phyloP scores from a whole-genome alignment of 1,140 invertebrate species.

The Tachypleus tridentatus region DNA sequence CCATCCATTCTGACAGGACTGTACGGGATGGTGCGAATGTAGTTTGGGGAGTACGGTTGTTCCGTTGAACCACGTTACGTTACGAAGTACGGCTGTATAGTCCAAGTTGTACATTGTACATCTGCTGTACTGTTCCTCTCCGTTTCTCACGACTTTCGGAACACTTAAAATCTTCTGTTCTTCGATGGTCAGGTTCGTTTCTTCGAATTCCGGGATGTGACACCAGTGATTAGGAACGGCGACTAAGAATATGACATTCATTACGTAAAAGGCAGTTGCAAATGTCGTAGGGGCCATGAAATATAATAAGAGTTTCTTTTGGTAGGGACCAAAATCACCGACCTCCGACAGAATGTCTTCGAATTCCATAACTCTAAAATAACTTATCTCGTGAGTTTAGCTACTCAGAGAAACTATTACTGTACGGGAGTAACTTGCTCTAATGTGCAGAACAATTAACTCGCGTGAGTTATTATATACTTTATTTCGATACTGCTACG shows the following conservation, averaged over 20 bases:
- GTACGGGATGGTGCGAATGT: not conserved
- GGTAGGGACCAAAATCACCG: slow-evolving; percentile 46
- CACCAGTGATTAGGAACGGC: slow-evolving; percentile 45
- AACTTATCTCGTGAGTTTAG: too few species aligned
- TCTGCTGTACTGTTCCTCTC: slow-evolving; percentile 4
- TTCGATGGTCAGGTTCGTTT: slow-evolving; percentile 34
- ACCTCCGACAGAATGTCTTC: slow-evolving; percentile 43
- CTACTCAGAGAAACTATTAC: too few species aligned
- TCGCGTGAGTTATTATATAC: too few species aligned
- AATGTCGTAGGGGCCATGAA: slow-evolving; percentile 21
- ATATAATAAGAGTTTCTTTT: slow-evolving; percentile 31
- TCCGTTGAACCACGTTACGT: not conserved
- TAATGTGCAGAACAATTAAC: too few species aligned
- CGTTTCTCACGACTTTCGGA: slow-evolving; percentile 9
- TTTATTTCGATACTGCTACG: too few species aligned
- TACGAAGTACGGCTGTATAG: slow-evolving; percentile 13
- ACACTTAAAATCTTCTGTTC: slow-evolving; percentile 21
- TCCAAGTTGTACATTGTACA: slow-evolving; percentile 26
- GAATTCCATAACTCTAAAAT: slow-evolving; percentile 37
- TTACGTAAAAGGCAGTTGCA: slow-evolving; percentile 10
- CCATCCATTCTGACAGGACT: slow-evolving; percentile 9
- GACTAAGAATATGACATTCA: slow-evolving; percentile 39
- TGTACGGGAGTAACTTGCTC: too few species aligned
- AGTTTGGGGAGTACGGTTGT: not conserved
- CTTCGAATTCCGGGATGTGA: slow-evolving; percentile 35